Conservation (phyloP, 2,113 vertebrate species). For the Tympanuchus pallidicinctus region DNA sequence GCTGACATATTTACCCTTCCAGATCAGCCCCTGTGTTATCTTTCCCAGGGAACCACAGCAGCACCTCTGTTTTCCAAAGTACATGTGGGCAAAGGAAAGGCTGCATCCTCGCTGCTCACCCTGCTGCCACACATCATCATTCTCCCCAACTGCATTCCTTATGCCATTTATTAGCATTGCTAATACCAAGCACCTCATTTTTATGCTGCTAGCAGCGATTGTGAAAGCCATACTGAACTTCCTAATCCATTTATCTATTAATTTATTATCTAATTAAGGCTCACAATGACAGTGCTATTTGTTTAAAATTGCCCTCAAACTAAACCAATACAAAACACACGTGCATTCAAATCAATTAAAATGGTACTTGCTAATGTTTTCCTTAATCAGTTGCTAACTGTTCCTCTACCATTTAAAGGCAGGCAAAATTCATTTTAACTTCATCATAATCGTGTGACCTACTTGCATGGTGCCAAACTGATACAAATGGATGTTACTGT, state of each 20-base stretch:
- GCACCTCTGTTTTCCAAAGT: constrained; percentile 41
- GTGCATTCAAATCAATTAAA: constrained; percentile 77
- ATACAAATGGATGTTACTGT: constrained; percentile 51
- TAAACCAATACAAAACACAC: constrained; percentile 74
- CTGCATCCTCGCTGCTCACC: neutral
- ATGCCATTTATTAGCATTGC: constrained; percentile 51
- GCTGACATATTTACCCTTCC: constrained; percentile 52
- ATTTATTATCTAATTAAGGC: constrained; percentile 84
- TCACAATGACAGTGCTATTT: constrained; percentile 76
- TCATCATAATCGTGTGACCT: constrained; percentile 25
- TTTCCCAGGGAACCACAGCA: constrained; percentile 30
- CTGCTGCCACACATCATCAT: constrained; percentile 22
- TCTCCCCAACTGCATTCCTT: constrained; percentile 32
- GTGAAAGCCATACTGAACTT: constrained; percentile 64
- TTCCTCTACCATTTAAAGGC: neutral
- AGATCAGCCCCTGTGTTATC: constrained; percentile 10
- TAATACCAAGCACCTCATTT: constrained; percentile 54
- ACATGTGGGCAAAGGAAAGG: constrained; percentile 12
- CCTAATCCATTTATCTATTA: constrained; percentile 83
- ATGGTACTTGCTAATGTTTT: constrained; percentile 68
- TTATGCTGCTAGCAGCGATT: constrained; percentile 33
- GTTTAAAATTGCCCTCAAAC: constrained; percentile 80
- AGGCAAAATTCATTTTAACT: constrained; percentile 56
- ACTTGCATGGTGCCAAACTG: constrained; percentile 17
- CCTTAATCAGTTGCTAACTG: constrained; percentile 70